A percentile compares a stretch with the other conserved stretches of the same genome.
Evolutionary conservation across 2,113 vertebrate genomes (phyloP).

Genomic region (Sisor rabdophorus): DNA sequence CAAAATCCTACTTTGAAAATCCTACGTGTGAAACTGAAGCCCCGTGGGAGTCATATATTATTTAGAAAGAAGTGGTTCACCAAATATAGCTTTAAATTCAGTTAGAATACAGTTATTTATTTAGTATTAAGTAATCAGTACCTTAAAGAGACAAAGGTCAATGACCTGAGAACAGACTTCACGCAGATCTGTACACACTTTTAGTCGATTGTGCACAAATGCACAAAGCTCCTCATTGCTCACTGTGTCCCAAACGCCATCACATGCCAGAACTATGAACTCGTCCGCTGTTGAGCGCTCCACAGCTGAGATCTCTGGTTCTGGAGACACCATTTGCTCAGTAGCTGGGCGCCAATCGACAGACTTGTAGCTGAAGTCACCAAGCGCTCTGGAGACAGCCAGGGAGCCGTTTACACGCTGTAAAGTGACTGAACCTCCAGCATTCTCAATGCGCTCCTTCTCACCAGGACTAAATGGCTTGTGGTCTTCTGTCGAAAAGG

Average conservation of each 20-base stretch:
- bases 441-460: conserved; percentile 74
- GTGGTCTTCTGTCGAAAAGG: conserved; percentile 79
- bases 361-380: conserved; percentile 79
- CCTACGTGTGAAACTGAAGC: conserved; percentile 36
- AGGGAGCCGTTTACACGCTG: conserved; percentile 77
- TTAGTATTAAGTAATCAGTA: conserved; percentile 47
- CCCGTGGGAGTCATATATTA: conserved; percentile 36
- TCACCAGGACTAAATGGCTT: conserved; percentile 74
- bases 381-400: conserved; percentile 77
- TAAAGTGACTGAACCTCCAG: conserved; percentile 71
- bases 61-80: conserved; percentile 23
- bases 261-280: conserved; percentile 79
- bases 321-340: conserved; percentile 77
- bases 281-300: conserved; percentile 70
- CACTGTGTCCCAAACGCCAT: conserved; percentile 78
- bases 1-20: conserved; percentile 13
- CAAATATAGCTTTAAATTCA: conserved; percentile 5
- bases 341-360: conserved; percentile 67
- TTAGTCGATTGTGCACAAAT: conserved; percentile 72
- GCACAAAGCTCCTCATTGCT: conserved; percentile 71
- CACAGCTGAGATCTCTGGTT: conserved; percentile 75
- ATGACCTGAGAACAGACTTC: conserved; percentile 76
- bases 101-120: background rate
- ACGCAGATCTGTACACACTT: conserved; percentile 70
- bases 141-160: conserved; percentile 79